Conservation (phyloP, 1,140 invertebrate genomes). For the Phenacoccus solenopsis region DNA sequence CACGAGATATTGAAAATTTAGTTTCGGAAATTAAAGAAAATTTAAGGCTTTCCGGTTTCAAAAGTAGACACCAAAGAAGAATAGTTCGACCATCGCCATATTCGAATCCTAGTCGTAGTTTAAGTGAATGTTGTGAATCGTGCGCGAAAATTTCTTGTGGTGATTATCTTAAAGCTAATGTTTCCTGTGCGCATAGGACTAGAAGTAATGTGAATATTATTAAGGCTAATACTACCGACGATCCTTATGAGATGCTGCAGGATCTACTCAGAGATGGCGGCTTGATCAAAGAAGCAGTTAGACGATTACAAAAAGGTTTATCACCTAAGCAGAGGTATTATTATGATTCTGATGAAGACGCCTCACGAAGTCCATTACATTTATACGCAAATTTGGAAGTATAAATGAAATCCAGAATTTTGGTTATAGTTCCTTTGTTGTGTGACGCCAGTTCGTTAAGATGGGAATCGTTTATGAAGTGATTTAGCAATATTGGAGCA, state of each 20-base stretch:
- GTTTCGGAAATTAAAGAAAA: slow-evolving; percentile 58
- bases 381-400: background rate
- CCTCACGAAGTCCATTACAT: slow-evolving; percentile 25
- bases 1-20: slow-evolving; percentile 47
- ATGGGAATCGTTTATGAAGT: background rate
- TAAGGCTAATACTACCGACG: slow-evolving; percentile 34
- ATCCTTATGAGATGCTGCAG: slow-evolving; percentile 53
- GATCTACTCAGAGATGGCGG: slow-evolving; percentile 47
- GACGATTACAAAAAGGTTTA: slow-evolving; percentile 44
- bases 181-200: background rate
- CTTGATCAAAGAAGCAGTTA: slow-evolving; percentile 56
- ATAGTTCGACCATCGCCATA: slow-evolving; percentile 46
- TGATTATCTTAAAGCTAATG: slow-evolving; percentile 3
- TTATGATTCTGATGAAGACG: slow-evolving; percentile 40
- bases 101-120: slow-evolving; percentile 38
- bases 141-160: background rate
- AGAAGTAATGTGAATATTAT: background rate
- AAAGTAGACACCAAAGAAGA: slow-evolving; percentile 30
- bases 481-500: background rate
- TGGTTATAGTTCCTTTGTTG: slow-evolving; percentile 5
- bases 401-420: background rate
- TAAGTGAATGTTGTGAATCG: slow-evolving; percentile 30
- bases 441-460: background rate
- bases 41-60: slow-evolving; percentile 40
- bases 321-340: slow-evolving; percentile 37